Conservation (phyloP, 2,113 vertebrate genomes). For the Cacatua alba region DNA sequence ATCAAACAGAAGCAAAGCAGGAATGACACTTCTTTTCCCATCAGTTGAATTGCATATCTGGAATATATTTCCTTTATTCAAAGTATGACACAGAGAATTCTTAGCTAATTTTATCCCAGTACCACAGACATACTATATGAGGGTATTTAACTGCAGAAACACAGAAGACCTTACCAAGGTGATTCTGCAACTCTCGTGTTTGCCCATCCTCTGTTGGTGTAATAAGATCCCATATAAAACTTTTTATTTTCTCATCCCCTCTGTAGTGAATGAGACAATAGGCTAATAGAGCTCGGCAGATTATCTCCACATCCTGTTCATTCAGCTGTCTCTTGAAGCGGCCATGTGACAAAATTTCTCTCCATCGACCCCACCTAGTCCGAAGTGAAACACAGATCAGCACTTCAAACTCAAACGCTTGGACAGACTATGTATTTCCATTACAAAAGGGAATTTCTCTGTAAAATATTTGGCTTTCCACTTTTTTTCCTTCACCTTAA, state of each 20-base stretch:
- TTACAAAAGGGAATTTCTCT: background rate
- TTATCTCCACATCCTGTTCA: constrained; percentile 95
- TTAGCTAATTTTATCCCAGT: background rate
- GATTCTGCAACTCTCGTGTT: constrained; percentile 94
- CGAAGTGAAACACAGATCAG: constrained; percentile 20
- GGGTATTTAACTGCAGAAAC: background rate
- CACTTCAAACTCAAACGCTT: background rate
- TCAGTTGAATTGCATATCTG: fast-evolving
- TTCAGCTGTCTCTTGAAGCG: constrained; percentile 96
- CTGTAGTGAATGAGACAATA: constrained; percentile 97
- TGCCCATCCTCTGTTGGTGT: constrained; percentile 93
- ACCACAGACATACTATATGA: fast-evolving
- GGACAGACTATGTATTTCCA: background rate
- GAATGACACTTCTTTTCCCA: background rate
- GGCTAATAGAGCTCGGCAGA: constrained; percentile 91
- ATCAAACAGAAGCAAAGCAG: background rate
- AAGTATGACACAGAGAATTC: background rate
- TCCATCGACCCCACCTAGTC: constrained; percentile 95
- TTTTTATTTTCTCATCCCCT: constrained; percentile 98
- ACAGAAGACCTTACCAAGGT: constrained; percentile 78
- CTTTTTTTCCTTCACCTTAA: background rate
- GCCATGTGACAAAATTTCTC: constrained; percentile 93
- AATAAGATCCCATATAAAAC: constrained; percentile 99
- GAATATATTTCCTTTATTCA: background rate
- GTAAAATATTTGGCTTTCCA: background rate